phyloP scores from a whole-genome alignment of 2,113 vertebrate genomes.

The Trochalopteron elliotii region DNA sequence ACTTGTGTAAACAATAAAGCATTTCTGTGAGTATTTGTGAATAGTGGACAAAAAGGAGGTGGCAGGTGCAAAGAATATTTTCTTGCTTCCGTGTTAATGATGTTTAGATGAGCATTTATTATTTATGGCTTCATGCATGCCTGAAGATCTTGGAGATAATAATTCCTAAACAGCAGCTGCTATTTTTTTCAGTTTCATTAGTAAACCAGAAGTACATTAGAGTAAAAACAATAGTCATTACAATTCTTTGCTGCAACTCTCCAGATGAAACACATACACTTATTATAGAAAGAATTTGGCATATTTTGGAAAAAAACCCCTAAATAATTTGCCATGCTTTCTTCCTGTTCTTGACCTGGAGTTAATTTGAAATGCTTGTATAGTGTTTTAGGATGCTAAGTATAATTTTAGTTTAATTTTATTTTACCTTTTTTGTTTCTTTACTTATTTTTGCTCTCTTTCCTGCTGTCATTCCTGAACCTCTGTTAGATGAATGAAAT shows the following conservation, averaged over 20 bases:
- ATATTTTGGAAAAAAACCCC: background rate
- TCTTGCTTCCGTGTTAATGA: background rate
- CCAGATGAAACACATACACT: background rate
- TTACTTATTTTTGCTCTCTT: conserved; percentile 21
- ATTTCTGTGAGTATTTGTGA: background rate
- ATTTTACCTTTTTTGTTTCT: background rate
- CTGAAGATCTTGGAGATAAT: background rate
- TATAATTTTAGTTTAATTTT: background rate
- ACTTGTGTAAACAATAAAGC: background rate
- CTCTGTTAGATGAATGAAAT: conserved; percentile 82
- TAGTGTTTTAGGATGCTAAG: background rate
- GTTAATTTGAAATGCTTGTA: background rate
- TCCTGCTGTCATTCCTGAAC: conserved; percentile 65
- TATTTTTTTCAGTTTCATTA: background rate
- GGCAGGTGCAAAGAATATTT: background rate
- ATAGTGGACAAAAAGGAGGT: background rate
- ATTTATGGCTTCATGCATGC: background rate
- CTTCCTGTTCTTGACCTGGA: background rate
- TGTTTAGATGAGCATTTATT: background rate
- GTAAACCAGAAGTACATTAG: background rate
- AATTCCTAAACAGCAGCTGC: background rate
- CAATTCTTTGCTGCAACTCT: background rate
- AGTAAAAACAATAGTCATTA: background rate
- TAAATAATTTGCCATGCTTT: background rate
- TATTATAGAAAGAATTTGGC: background rate